A percentile compares a stretch with the other conserved stretches of the same genome.
Conservation (phyloP, 2,113 vertebrate genomes). For the Sminthopsis crassicaudata region DNA sequence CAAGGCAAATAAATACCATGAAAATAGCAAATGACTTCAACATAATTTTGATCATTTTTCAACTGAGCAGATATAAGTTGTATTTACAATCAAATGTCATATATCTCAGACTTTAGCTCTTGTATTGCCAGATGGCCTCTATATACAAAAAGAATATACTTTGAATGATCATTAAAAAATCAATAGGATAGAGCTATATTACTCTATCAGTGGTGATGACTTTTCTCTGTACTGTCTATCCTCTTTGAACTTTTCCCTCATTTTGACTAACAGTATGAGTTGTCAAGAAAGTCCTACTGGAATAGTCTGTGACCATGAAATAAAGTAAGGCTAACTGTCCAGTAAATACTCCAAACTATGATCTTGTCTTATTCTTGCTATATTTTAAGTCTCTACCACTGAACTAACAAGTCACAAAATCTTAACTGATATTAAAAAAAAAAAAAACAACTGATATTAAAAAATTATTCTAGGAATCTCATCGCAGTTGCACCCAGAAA, state of each 20-base stretch:
- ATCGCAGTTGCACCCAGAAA: neutral
- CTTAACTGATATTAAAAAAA: neutral
- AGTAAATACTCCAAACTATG: neutral
- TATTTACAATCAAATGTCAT: constrained; percentile 12
- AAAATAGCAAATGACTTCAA: constrained; percentile 35
- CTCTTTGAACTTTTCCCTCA: constrained; percentile 13
- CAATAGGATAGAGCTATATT: neutral
- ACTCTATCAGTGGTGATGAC: neutral
- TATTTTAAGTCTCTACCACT: neutral
- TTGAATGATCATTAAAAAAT: neutral
- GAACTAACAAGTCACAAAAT: neutral
- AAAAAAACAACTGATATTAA: no score
- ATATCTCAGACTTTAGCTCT: neutral
- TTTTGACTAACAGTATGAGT: neutral
- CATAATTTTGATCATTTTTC: neutral
- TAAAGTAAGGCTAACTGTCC: neutral
- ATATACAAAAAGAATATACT: neutral
- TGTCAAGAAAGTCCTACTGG: neutral
- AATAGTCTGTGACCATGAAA: neutral
- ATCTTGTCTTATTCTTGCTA: neutral
- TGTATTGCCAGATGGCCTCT: neutral
- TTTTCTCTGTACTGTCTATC: neutral
- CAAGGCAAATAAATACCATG: neutral
- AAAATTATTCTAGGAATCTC: neutral
- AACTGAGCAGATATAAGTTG: constrained; percentile 2